Evolutionary conservation across 2,797 vertebrate genomes (phyloP), one percentile per base, ranked within the genome.

Genomic region (Acanthis flammea): DNA sequence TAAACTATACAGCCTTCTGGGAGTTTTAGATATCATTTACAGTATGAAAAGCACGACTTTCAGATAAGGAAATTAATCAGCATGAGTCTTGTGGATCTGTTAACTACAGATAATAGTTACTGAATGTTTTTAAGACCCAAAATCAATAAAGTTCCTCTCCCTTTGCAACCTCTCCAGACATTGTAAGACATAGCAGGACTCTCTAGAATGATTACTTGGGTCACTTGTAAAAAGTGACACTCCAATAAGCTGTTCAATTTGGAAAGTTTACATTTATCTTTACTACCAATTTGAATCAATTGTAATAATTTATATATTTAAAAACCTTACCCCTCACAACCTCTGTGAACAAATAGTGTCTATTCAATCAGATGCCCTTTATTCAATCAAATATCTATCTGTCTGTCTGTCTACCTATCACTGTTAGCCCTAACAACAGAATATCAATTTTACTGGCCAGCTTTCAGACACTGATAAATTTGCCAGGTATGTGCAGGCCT

Each of bases 1-100:
- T 93, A 86, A 86, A 87, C 68, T 42, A 50, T n/a, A 84, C 30
- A 87, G 17, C 5, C 85, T 86, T 87, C 55, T 47, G 93, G 54
- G 60, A 94, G 14, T 37, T 47, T 83, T 86, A 74, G 62, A 33
- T 79, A 92, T 75, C 44, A 71, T 85, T 80, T 85, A 76, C 48
- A 71, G 47, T 48, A 86, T 75, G 66, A 80, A 88, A 88, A 68
- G 54, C 54, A 67, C 1, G 0, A 16, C 60, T 90, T 95, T 92
- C 65, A 91, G 65, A 91, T 95, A 92, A 79, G 53, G 41, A 80
- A 93, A 79, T 88, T 95, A 94, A 90, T 92, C 74, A 83, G 57
- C 19, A 11, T 42, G 53, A 77, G 39, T 77, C 58, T 37, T 71
- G 30, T 90, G 72, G 44, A 51, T 77, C 73, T 86, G 60, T 63